These are phyloP conservation scores for Pitangus sulphuratus DNA, from an alignment of 2,797 vertebrate species.

Conservation along the genomic window DNA sequence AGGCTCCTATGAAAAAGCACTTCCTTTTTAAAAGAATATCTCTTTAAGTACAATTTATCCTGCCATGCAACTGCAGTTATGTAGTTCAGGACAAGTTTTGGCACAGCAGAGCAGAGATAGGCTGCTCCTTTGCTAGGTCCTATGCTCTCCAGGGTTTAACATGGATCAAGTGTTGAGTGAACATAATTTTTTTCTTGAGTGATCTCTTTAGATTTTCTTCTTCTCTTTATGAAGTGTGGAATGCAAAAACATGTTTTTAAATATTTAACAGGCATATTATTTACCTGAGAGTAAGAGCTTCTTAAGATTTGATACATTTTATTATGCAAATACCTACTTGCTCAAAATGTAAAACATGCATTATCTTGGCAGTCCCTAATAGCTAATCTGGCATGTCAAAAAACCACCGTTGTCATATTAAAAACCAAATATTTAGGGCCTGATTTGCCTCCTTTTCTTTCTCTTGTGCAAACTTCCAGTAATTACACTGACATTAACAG, in stretches of 20 bases:
- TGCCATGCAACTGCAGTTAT: background rate
- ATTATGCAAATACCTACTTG: slow-evolving; percentile 55
- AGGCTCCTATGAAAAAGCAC: background rate
- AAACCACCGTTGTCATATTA: background rate
- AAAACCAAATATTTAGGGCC: background rate
- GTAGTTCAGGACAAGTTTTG: background rate
- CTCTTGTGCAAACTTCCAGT: background rate
- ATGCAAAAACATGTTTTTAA: slow-evolving; percentile 31
- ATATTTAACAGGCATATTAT: slow-evolving; percentile 50
- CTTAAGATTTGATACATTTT: slow-evolving; percentile 50
- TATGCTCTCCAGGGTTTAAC: background rate
- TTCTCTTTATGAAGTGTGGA: background rate
- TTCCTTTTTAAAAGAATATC: background rate
- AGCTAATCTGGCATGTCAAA: background rate
- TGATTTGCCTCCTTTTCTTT: slow-evolving; percentile 4
- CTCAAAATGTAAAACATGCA: slow-evolving; percentile 35
- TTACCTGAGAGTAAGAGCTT: slow-evolving; percentile 45
- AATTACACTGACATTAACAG: slow-evolving; percentile 13
- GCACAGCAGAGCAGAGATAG: background rate
- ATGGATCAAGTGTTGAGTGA: background rate
- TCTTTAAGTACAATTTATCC: background rate
- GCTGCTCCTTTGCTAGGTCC: background rate
- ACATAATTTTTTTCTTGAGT: background rate
- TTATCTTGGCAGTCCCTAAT: slow-evolving; percentile 35
- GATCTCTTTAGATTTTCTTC: slow-evolving; percentile 22